Evolutionary conservation across 2,113 vertebrate species (phyloP).

Genomic region (Trichomycterus rosablanca): DNA sequence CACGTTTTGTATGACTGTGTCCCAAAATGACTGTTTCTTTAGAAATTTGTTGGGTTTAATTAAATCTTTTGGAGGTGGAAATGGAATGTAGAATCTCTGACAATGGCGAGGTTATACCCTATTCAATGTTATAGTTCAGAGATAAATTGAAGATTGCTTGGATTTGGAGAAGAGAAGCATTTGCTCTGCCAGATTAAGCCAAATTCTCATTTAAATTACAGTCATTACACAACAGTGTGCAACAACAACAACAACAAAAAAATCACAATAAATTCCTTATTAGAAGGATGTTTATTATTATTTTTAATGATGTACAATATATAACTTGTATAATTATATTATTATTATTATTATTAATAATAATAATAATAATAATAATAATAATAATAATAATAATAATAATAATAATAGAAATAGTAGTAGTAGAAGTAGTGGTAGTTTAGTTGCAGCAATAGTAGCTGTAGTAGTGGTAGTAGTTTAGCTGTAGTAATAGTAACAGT

Average conservation of each 20-base stretch:
- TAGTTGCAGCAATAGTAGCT: too few relatives aligned
- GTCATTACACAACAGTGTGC: slow-evolving; percentile 29
- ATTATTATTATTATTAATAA: too few relatives aligned
- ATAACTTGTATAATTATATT: neutral
- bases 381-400: neutral
- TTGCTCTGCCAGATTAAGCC: slow-evolving; percentile 45
- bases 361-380: neutral
- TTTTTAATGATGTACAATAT: too few relatives aligned
- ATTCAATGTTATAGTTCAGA: slow-evolving; percentile 64
- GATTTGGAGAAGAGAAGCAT: slow-evolving; percentile 52
- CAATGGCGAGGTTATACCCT: slow-evolving; percentile 65
- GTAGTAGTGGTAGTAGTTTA: too few relatives aligned
- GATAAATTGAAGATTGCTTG: slow-evolving; percentile 72
- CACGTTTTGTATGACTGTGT: slow-evolving; percentile 70
- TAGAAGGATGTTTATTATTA: neutral
- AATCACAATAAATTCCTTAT: too few relatives aligned
- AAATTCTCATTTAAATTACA: slow-evolving; percentile 66
- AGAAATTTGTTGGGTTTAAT: slow-evolving; percentile 68
- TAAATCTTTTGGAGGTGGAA: slow-evolving; percentile 66
- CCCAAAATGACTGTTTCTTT: slow-evolving; percentile 69
- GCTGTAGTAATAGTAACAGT: too few relatives aligned
- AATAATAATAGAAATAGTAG: too few relatives aligned
- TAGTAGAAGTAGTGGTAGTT: too few relatives aligned
- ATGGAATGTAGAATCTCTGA: slow-evolving; percentile 67
- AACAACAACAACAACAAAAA: neutral